A percentile compares a stretch with the other conserved stretches of the same genome.
phyloP scores from a whole-genome alignment of 1,140 invertebrate species.

The Philopotamus ludificatus region DNA sequence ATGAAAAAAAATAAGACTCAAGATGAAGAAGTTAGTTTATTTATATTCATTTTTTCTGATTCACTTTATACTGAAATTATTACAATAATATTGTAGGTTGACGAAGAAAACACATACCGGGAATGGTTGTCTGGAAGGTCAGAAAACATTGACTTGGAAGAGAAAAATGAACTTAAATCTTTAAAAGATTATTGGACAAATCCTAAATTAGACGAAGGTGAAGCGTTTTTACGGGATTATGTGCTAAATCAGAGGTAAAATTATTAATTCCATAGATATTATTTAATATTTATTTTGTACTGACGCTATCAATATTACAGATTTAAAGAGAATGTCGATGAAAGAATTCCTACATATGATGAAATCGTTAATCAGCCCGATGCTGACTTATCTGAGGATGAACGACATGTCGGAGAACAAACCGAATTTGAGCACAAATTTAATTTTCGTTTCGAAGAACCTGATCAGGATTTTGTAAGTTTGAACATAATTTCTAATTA shows the following conservation, averaged over 20 bases:
- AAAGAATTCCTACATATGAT: slow-evolving; percentile 67
- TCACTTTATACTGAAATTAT: slow-evolving; percentile 21
- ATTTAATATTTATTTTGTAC: slow-evolving; percentile 15
- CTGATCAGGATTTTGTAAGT: slow-evolving; percentile 88
- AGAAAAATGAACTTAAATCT: slow-evolving; percentile 66
- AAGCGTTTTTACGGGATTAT: slow-evolving; percentile 90
- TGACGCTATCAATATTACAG: slow-evolving; percentile 43
- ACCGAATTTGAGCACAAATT: slow-evolving; percentile 93
- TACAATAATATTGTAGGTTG: slow-evolving; percentile 45
- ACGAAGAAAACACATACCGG: slow-evolving; percentile 67
- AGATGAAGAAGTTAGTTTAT: slow-evolving; percentile 55
- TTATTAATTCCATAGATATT: slow-evolving; percentile 21
- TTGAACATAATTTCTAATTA: too few relatives aligned
- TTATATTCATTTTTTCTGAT: slow-evolving; percentile 20
- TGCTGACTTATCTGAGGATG: slow-evolving; percentile 78
- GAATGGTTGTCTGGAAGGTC: slow-evolving; percentile 81
- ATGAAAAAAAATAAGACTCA: slow-evolving; percentile 61
- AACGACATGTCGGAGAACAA: slow-evolving; percentile 75
- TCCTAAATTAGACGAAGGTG: slow-evolving; percentile 75
- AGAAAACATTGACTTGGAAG: slow-evolving; percentile 62
- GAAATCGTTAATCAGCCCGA: slow-evolving; percentile 65
- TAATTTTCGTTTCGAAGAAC: slow-evolving; percentile 96
- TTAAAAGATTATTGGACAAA: slow-evolving; percentile 84
- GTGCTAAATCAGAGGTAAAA: slow-evolving; percentile 82
- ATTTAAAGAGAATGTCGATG: slow-evolving; percentile 63